Base-by-base conservation (phyloP, 2,888 invertebrate species). In the Melipona bicolor region DNA sequence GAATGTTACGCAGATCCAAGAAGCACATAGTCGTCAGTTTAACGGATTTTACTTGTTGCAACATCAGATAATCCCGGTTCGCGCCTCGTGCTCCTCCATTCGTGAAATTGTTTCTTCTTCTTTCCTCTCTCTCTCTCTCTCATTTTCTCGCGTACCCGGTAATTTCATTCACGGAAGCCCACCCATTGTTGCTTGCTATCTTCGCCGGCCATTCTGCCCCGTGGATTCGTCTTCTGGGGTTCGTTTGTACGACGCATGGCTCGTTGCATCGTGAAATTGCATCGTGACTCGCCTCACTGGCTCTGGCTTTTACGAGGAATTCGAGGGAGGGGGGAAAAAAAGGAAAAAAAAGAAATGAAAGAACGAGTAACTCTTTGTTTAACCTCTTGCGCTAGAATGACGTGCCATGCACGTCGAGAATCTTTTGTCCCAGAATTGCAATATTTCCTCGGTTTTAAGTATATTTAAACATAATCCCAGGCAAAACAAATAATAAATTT, bases 211-310 rank as follows among this genome's bases (percentile, higher is more conserved):
- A 74, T 73, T 73, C 85, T 17, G 70, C 54, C 19, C 32, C 64
- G 69, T 24, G 24, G 73, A 75, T 76, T n/a, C 78, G 77, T 79
- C 78, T 80, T 69, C 67, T 32, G 65, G 71, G 74, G 72, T 64
- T 69, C 77, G 81, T 67, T 77, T 67, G 61, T 36, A 59, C 77
- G 49, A 72, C 71, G 76, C 86, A 88, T 73, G 88, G 81, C 80
- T 84, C 88, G 88, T 88, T 88, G 86, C 86, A 74, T 86, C 81
- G 88, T 72, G 84, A 87, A 88, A 87, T 87, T 87, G 81, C 83
- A 75, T 79, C 64, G 76, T 67, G 78, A 68, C 78, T 54, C 80
- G 76, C 68, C 62, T 74, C 61, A 43, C 54, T 64, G 83, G 67
- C 54, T 74, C 74, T 64, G 43, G 73, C 73, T 36, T 79, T 77